phyloP scores from a whole-genome alignment of 2,113 vertebrate species.

The Suncus etruscus region DNA sequence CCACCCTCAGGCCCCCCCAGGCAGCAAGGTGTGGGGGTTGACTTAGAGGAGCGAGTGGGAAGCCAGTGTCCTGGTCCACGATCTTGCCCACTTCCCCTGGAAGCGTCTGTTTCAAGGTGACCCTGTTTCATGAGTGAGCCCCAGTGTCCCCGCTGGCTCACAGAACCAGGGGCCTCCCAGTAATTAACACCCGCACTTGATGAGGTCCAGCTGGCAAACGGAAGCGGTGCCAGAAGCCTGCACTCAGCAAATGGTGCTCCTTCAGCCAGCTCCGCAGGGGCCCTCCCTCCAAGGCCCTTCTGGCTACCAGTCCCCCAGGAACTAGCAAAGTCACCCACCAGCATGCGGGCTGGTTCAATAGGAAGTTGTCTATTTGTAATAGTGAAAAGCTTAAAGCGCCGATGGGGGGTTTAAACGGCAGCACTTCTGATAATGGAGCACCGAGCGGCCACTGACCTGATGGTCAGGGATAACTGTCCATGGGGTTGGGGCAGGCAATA shows the following conservation, averaged over 20 bases:
- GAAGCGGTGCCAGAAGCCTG: constrained; percentile 91
- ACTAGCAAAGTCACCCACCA: constrained; percentile 11
- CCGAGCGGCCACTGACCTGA: neutral
- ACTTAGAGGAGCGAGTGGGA: constrained; percentile 34
- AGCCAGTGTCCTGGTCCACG: constrained; percentile 36
- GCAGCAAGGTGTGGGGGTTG: neutral
- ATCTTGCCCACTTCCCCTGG: constrained; percentile 39
- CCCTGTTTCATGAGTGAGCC: constrained; percentile 87
- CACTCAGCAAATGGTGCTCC: constrained; percentile 62
- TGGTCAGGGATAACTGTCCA: neutral
- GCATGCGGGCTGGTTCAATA: neutral
- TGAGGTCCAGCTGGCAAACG: constrained; percentile 98
- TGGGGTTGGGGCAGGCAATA: neutral
- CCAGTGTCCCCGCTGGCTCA: constrained; percentile 87
- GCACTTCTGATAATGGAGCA: neutral
- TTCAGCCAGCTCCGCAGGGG: constrained; percentile 11
- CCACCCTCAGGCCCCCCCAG: neutral
- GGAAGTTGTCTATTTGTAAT: neutral
- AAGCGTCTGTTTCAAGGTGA: constrained; percentile 93
- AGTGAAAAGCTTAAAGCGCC: neutral
- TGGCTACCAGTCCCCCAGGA: constrained; percentile 35
- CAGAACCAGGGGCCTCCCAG: constrained; percentile 92
- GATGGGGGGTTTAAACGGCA: rapidly evolving
- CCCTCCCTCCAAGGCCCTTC: constrained; percentile 59
- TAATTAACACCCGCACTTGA: constrained; percentile 99